Percentiles rank a stretch among this genome's conserved stretches.
Conservation (phyloP, 2,888 invertebrate genomes). For the Axea sp. region DNA sequence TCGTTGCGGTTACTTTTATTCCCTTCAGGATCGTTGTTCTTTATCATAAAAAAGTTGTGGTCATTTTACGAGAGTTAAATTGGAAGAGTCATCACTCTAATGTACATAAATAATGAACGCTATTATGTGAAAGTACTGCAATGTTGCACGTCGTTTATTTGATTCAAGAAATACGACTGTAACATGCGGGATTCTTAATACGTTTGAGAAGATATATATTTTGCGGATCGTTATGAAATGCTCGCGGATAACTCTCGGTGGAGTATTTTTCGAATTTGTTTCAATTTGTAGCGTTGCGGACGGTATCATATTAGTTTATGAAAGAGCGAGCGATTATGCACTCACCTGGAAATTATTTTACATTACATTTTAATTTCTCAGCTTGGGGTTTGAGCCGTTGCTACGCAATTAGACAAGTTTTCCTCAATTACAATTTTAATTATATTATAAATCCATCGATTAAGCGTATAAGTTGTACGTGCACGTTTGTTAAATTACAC, state of each 20-base stretch:
- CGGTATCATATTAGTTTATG: conserved; percentile 7
- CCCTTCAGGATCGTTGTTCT: conserved; percentile 18
- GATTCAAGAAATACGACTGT: conserved; percentile 45
- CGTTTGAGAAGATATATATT: conserved; percentile 33
- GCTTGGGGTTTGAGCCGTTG: conserved; percentile 1
- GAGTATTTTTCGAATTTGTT: conserved; percentile 33
- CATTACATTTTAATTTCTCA: conserved; percentile 9
- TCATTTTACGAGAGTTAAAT: conserved; percentile 49
- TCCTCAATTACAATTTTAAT: conserved; percentile 11
- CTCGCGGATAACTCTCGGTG: conserved; percentile 26
- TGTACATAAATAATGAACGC: conserved; percentile 55
- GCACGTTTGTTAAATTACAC: too few relatives aligned
- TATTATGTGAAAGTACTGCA: conserved; percentile 59
- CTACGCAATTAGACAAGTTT: conserved; percentile 4
- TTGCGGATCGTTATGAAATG: conserved; percentile 53
- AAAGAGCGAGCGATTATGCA: conserved; percentile 11
- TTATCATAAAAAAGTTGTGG: conserved; percentile 38
- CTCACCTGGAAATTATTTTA: conserved; percentile 8
- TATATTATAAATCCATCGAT: conserved; percentile 14
- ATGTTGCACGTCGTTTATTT: conserved; percentile 55
- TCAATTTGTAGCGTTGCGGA: conserved; percentile 35
- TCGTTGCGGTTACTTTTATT: conserved; percentile 38
- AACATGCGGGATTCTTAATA: conserved; percentile 37
- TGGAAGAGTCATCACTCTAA: conserved; percentile 44
- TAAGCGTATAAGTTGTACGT: too few relatives aligned